Base-by-base conservation (phyloP, 2,797 vertebrate genomes). In the Scolopax rusticola region DNA sequence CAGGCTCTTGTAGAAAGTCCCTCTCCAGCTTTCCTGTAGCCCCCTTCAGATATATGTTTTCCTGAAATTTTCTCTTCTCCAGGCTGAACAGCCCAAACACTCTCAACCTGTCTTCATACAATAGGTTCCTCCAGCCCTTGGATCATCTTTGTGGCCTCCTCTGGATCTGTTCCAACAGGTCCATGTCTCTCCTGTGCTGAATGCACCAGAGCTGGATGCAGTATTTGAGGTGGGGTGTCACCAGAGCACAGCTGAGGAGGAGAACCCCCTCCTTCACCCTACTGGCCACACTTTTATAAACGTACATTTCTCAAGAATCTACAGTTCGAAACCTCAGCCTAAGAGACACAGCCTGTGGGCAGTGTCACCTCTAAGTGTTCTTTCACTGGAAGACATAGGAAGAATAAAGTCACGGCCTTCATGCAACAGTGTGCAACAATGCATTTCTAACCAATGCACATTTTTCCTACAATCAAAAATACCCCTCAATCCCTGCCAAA, bases 371-470 rank as follows among this genome's bases (percentile, higher is more conserved):
- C 21, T 3, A 41, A 0, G 2, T 24, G 3, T 57, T 81, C 38
- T 45, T 20, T 67, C 30, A 33, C 24, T 9, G 3, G 14, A 33
- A 54, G 8, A 56, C 0, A 6, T 0, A 14, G 3, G 28, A 76
- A 79, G 11, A 73, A 51, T 9, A 60, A 70, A 51, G 57, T 7
- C 14, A 33, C 1, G 8, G 12, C 38, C 56, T 57, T 67, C 53
- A 24, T 15, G 28, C 9, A 23, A n/a, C 11, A 2, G 8, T 5
- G 28, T 9, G 7, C 3, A 71, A 60, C 12, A 64, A 3, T 0
- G 4, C 32, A 32, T 25, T 76, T 45, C 41, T 28, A 83, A 70
- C 19, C 0, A 0, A 53, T 16, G 1, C 0, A 1, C 19, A 57
- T 53, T 40, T 10, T 69, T 19, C 47, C 27, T 43, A 38, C 15